Percentiles rank a stretch among this genome's conserved stretches.
phyloP scores from a whole-genome alignment of 1,140 invertebrate species.

The Hycleus cichorii region DNA sequence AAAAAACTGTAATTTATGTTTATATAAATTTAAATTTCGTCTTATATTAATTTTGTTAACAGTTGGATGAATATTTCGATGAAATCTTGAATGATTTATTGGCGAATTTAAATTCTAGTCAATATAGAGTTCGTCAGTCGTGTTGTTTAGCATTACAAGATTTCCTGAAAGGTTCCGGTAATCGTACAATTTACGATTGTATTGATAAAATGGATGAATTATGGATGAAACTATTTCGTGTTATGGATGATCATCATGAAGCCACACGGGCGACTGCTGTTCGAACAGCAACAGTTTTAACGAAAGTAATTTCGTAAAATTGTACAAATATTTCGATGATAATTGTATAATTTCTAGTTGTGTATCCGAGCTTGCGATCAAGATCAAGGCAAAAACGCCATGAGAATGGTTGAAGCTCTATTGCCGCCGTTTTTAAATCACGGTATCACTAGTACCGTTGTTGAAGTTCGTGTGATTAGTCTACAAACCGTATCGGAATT shows the following conservation, averaged over 20 bases:
- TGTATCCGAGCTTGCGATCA: constrained; percentile 71
- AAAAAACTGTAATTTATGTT: constrained; percentile 59
- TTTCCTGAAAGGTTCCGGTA: constrained; percentile 52
- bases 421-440: constrained; percentile 72
- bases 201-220: constrained; percentile 57
- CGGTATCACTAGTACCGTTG: constrained; percentile 70
- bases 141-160: constrained; percentile 82
- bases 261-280: constrained; percentile 74
- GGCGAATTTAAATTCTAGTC: constrained; percentile 69
- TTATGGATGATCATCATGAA: constrained; percentile 92
- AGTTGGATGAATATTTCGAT: constrained; percentile 82
- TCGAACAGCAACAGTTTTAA: constrained; percentile 66
- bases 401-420: constrained; percentile 66
- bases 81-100: constrained; percentile 78
- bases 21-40: background rate
- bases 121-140: constrained; percentile 86
- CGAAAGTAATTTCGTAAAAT: constrained; percentile 54
- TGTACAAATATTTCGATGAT: background rate
- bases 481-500: constrained; percentile 78
- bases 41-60: constrained; percentile 25
- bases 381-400: constrained; percentile 68
- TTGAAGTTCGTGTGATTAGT: constrained; percentile 73
- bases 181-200: constrained; percentile 41
- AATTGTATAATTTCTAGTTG: constrained; percentile 45
- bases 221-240: constrained; percentile 77